Percentiles rank a stretch among this genome's conserved stretches.
Evolutionary conservation across 2,113 vertebrate genomes (phyloP).

Genomic region (Heptranchias perlo): DNA sequence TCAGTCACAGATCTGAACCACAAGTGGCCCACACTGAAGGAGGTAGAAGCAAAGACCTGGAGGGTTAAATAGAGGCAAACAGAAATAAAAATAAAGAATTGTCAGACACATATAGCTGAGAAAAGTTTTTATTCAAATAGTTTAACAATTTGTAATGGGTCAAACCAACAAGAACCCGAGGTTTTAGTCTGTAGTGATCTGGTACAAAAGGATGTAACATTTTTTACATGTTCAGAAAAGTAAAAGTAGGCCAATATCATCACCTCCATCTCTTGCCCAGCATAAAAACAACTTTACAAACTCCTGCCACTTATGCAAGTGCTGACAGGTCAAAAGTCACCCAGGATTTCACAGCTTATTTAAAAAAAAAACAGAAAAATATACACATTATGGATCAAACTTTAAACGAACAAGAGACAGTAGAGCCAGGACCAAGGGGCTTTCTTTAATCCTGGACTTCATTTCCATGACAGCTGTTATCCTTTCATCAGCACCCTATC

Average conservation of each 20-base stretch:
- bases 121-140: slow-evolving; percentile 33
- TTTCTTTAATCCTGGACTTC: neutral
- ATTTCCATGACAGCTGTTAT: neutral
- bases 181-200: neutral
- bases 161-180: neutral
- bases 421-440: neutral
- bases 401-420: neutral
- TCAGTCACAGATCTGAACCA: neutral
- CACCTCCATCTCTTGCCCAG: neutral
- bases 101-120: neutral
- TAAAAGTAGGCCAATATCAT: neutral
- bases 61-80: neutral
- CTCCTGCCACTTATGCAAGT: neutral
- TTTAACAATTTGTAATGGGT: neutral
- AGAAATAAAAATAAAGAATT: neutral
- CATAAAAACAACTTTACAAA: neutral
- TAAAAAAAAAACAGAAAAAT: neutral
- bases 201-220: neutral
- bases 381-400: neutral
- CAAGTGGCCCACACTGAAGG: neutral
- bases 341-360: neutral
- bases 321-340: neutral
- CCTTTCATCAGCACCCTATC: neutral
- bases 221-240: neutral
- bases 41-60: neutral